Conservation (phyloP, 2,888 invertebrate genomes). For the Amblyjoppa fuscipennis region DNA sequence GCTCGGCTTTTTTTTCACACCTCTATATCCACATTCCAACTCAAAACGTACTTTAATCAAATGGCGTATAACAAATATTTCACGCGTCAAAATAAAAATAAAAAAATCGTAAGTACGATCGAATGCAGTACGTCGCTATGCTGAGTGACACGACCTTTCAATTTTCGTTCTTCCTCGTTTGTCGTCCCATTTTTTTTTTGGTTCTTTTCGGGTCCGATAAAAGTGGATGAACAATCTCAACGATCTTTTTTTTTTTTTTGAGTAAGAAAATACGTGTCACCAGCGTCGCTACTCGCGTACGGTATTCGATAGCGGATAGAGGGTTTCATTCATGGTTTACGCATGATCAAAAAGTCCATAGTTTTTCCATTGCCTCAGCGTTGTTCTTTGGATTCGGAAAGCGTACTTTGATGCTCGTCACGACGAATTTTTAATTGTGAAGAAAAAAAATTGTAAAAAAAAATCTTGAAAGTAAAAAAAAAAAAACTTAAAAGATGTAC, state of each 20-base stretch:
- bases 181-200: slow-evolving; percentile 5
- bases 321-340: slow-evolving; percentile 68
- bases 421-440: slow-evolving; percentile 18
- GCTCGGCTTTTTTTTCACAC: slow-evolving; percentile 68
- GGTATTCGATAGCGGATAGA: slow-evolving; percentile 69
- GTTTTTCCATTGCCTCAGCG: slow-evolving; percentile 85
- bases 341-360: slow-evolving; percentile 86
- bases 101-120: slow-evolving; percentile 77
- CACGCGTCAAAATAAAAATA: slow-evolving; percentile 62
- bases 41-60: slow-evolving; percentile 60
- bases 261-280: slow-evolving; percentile 47
- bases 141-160: slow-evolving; percentile 54
- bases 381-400: slow-evolving; percentile 83
- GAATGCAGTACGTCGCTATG: slow-evolving; percentile 75
- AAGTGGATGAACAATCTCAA: slow-evolving; percentile 30
- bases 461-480: slow-evolving; percentile 9
- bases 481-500: slow-evolving; percentile 49
- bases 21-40: slow-evolving; percentile 64
- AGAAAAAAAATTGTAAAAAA: neutral
- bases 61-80: slow-evolving; percentile 52
- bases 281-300: slow-evolving; percentile 46
- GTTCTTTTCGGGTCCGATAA: neutral
- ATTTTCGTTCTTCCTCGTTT: slow-evolving; percentile 24
- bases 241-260: slow-evolving; percentile 27
- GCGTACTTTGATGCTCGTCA: slow-evolving; percentile 74